Evolutionary conservation across 1,140 invertebrate genomes (phyloP), one percentile per base, ranked within the genome.

Genomic region (Berghia stephanieae): DNA sequence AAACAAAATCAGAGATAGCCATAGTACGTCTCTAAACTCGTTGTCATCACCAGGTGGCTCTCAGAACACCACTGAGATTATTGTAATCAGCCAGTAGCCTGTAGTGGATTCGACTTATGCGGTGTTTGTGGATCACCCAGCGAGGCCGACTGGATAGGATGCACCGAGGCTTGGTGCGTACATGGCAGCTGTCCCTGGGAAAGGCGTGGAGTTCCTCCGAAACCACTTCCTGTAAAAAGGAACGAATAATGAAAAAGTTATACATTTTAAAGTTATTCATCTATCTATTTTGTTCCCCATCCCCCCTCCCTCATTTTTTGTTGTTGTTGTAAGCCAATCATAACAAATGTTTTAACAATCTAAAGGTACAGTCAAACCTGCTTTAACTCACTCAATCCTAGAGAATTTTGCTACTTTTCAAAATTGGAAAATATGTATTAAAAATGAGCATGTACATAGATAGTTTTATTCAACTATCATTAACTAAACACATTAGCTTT

Each of bases 81-180:
- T n/a, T n/a, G n/a, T n/a, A n/a, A 91, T 98, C 96, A 1, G 94
- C 95, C 70, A 97, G 89, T 86, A 95, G 91, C 79, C 96, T 92
- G 90, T 94, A 98, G 36, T 96, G 92, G 82, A 97, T 95, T 86
- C 96, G 91, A 86, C 96, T 97, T 46, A 98, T 83, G 82, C 95
- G 92, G 93, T 94, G 98, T 78, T 92, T 92, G 24, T 89, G 81
- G 0, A 96, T 92, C 78, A 92, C 91, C 79, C 95, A 95, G 81
- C 94, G 88, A 0, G 93, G 92, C 83, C 95, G 92, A 55, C 92
- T 94, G 68, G 96, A 97, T 38, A 98, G 83, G 34, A 93, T 92
- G 83, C 86, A 87, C 36, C 96, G 92, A 34, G 92, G 90, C 36
- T 91, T 92, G 8, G 94, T 90, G 78, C 94, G 91, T 1, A 92